A percentile compares a stretch with the other conserved stretches of the same genome.
Conservation (phyloP, 2,113 vertebrate species). For the Atherinomorus stipes region DNA sequence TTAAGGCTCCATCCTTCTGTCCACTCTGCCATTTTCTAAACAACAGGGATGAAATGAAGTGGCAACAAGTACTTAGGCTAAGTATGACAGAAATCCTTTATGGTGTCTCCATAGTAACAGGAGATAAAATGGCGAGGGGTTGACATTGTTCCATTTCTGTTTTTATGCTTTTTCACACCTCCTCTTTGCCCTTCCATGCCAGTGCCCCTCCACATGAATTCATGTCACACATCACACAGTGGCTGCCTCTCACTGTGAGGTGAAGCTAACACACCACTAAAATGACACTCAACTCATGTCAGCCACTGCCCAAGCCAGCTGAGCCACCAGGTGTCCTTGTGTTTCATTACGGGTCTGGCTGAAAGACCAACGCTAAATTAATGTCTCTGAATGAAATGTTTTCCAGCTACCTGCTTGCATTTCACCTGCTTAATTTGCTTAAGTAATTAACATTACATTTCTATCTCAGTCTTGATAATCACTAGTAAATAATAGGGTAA, state of each 20-base stretch:
- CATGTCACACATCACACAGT: slow-evolving; percentile 23
- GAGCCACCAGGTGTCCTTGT: slow-evolving; percentile 15
- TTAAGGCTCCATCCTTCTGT: slow-evolving; percentile 5
- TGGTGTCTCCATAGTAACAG: slow-evolving; percentile 31
- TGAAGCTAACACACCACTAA: slow-evolving; percentile 1
- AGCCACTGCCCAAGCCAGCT: neutral
- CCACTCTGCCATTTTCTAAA: slow-evolving; percentile 1
- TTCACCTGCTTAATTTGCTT: slow-evolving; percentile 16
- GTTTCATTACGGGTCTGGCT: slow-evolving; percentile 8
- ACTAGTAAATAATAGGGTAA: neutral
- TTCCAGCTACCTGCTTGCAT: slow-evolving; percentile 19
- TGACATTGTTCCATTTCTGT: slow-evolving; percentile 30
- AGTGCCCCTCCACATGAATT: slow-evolving; percentile 7
- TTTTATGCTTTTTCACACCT: slow-evolving; percentile 24
- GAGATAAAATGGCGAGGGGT: neutral
- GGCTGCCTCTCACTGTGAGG: slow-evolving; percentile 3
- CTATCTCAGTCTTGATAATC: slow-evolving; percentile 3
- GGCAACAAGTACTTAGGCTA: neutral
- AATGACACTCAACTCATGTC: slow-evolving; percentile 18
- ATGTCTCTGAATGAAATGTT: slow-evolving; percentile 18
- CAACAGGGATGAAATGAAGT: neutral
- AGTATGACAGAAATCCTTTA: neutral
- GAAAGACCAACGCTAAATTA: neutral
- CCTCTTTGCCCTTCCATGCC: slow-evolving; percentile 2
- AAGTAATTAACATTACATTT: neutral